Conservation (phyloP, 1,140 invertebrate genomes). For the Neodiprion fabricii region DNA sequence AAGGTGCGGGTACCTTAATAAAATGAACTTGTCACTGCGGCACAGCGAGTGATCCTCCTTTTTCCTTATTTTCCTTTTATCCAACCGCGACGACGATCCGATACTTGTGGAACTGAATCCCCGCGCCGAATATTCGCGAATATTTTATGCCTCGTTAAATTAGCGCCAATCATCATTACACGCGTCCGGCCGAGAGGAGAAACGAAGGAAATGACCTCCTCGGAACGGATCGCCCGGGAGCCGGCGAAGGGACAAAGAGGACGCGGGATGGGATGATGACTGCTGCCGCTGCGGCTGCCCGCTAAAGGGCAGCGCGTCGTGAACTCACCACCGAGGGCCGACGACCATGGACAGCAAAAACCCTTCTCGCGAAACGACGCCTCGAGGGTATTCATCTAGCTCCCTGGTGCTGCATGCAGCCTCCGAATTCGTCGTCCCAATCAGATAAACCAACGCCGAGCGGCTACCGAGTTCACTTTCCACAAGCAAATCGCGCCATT, state of each 20-base stretch:
- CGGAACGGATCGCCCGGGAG: not conserved
- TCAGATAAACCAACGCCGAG: no score
- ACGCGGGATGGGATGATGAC: conserved; percentile 29
- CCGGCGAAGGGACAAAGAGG: conserved; percentile 26
- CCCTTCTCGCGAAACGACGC: no score
- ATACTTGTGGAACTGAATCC: not conserved
- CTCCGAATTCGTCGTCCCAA: no score
- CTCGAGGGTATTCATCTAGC: no score
- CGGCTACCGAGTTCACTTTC: no score
- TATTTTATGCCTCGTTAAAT: conserved; percentile 55
- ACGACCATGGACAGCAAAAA: no score
- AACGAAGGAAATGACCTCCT: not conserved
- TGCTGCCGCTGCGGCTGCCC: conserved; percentile 43
- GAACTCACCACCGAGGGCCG: no score
- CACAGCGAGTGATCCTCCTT: conserved; percentile 33
- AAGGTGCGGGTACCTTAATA: conserved; percentile 53
- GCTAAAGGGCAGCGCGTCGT: conserved; percentile 46
- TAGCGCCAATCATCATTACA: conserved; percentile 47
- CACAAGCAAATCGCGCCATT: no score
- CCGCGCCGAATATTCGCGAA: not conserved
- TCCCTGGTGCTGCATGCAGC: no score
- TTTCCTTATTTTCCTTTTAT: conserved; percentile 17
- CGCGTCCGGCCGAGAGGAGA: conserved; percentile 11
- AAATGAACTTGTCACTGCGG: conserved; percentile 58
- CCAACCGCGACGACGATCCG: conserved; percentile 4